Evolutionary conservation across 1,140 invertebrate species (phyloP), one percentile per base, ranked within the genome.

Genomic region (Bursaphelenchus mucronatus): DNA sequence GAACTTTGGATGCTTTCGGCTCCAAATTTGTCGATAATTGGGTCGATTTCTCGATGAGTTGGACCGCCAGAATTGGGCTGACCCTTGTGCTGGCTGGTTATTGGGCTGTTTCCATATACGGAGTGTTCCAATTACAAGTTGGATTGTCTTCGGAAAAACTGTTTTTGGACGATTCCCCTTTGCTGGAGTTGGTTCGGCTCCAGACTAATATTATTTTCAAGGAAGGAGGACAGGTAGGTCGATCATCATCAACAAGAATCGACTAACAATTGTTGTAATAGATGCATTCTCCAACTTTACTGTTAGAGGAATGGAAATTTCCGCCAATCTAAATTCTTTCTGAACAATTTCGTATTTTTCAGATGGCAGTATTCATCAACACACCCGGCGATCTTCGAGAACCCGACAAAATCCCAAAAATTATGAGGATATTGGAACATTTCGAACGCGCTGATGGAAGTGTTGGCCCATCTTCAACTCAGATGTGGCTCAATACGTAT

Each of bases 141-240:
- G 77, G 77, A 3, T 41, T 79, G 9, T 69, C 76, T 21, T 78
- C 78, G 10, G 77, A 79, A 61, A 79, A 80, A 49, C 71, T 79
- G 8, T 79, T 79, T 62, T 63, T 80, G 7, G 77, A 79, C 51
- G 77, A 80, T 59, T 79, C 77, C 17, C 77, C 77, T 5, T 67
- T 79, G 17, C 71, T 78, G 9, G 73, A 78, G 58, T 61, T 80
- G 3, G 78, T 79, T 30, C 57, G 68, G 15, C 61, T 78, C 21
- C 76, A 78, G 54, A 80, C 67, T 40, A 78, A 80, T 49, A 73
- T 80, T n/a, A 78, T 78, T 21, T 78, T 78, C 69, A 76, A 78
- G 41, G 76, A 78, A 58, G 76, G 76, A 40, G 76, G 76, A 9
- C 76, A 76, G 61, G 73, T 74, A 51, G n/a, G n/a, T n/a, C n/a